Percentiles rank a stretch among this genome's conserved stretches.
phyloP scores from a whole-genome alignment of 2,797 vertebrate species.

The Toxotes lorentzi region DNA sequence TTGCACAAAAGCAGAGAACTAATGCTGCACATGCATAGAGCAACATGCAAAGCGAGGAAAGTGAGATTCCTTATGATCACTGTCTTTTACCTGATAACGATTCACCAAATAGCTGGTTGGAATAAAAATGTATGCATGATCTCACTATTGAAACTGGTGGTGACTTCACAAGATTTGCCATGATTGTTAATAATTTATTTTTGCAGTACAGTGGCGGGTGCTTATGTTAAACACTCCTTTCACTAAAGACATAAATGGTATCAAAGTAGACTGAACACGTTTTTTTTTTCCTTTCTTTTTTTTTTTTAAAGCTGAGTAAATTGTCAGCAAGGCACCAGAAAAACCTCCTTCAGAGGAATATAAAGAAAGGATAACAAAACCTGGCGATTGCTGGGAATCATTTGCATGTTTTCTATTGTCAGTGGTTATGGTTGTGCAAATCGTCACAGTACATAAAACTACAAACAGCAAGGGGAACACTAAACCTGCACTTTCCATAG shows the following conservation, averaged over 20 bases:
- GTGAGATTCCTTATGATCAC: conserved; percentile 14
- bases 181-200: not conserved
- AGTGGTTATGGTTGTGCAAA: conserved; percentile 39
- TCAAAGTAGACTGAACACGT: not conserved
- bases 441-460: conserved; percentile 37
- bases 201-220: not conserved
- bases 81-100: not conserved
- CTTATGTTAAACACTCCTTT: conserved; percentile 15
- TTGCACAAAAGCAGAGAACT: conserved; percentile 19
- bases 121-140: not conserved
- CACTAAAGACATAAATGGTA: conserved; percentile 15
- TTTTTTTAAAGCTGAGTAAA: conserved; percentile 30
- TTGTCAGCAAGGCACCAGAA: conserved; percentile 24
- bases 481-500: not conserved
- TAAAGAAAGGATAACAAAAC: conserved; percentile 43
- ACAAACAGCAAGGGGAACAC: conserved; percentile 37
- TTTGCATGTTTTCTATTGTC: conserved; percentile 55
- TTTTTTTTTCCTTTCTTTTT: not conserved
- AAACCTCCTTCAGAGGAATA: conserved; percentile 48
- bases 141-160: not conserved
- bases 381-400: conserved; percentile 35
- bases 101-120: not conserved
- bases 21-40: not conserved
- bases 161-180: not conserved
- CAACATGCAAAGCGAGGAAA: not conserved